Conservation (phyloP, 2,888 invertebrate species). For the Fabriciana adippe region DNA sequence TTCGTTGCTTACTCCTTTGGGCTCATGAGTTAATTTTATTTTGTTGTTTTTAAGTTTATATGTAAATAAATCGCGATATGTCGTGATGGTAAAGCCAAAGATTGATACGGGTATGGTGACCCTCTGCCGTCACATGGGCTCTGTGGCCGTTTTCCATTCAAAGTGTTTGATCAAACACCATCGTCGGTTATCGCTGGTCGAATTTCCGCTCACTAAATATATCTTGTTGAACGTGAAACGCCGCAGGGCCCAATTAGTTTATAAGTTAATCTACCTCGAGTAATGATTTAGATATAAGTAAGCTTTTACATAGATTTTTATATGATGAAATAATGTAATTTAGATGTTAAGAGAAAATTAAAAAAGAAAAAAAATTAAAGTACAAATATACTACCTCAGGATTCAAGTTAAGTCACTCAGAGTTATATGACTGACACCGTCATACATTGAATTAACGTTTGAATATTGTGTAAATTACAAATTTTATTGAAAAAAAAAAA, state of each 20-base stretch:
- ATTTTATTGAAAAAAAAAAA: slow-evolving; percentile 43
- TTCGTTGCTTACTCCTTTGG: slow-evolving; percentile 54
- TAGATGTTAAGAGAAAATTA: slow-evolving; percentile 68
- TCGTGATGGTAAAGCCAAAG: slow-evolving; percentile 83
- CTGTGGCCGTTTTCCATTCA: slow-evolving; percentile 57
- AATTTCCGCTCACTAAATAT: slow-evolving; percentile 2
- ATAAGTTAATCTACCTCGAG: slow-evolving; percentile 82
- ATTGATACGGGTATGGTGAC: slow-evolving; percentile 83
- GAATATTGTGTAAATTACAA: slow-evolving; percentile 43
- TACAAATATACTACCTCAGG: slow-evolving; percentile 83
- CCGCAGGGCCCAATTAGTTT: slow-evolving; percentile 62
- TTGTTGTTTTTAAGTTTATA: slow-evolving; percentile 51
- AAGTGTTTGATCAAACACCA: slow-evolving; percentile 27
- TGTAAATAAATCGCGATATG: slow-evolving; percentile 77
- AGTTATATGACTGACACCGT: slow-evolving; percentile 51
- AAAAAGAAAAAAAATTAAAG: slow-evolving; percentile 70
- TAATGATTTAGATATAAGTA: slow-evolving; percentile 71
- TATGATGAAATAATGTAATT: slow-evolving; percentile 74
- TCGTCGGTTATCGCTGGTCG: slow-evolving; percentile 32
- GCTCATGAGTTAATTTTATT: slow-evolving; percentile 50
- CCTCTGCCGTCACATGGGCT: slow-evolving; percentile 80
- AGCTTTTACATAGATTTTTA: slow-evolving; percentile 80
- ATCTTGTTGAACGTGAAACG: slow-evolving; percentile 52
- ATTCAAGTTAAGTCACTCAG: slow-evolving; percentile 66
- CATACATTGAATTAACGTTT: slow-evolving; percentile 49